Evolutionary conservation across 2,888 invertebrate genomes (phyloP).

Genomic region (Adelphocoris suturalis): DNA sequence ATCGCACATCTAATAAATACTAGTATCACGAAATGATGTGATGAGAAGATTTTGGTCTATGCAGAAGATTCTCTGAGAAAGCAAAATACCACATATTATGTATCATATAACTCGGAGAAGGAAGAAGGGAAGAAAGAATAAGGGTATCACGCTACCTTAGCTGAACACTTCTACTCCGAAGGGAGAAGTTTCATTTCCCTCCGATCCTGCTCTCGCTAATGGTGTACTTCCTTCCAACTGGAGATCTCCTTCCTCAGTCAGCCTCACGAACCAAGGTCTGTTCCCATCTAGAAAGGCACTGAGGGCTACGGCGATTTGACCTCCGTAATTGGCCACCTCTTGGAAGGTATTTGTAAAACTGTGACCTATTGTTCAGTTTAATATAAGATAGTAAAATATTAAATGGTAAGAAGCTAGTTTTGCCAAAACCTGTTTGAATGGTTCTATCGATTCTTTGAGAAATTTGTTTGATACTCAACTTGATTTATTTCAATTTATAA

Average conservation of each 20-base stretch:
- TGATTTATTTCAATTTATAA: no score
- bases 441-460: no score
- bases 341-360: no score
- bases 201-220: neutral
- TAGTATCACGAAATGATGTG: neutral
- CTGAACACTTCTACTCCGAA: neutral
- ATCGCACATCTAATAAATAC: neutral
- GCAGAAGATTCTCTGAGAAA: no score
- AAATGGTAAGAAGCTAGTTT: no score
- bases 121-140: no score
- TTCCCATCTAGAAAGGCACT: neutral
- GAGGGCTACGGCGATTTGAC: neutral
- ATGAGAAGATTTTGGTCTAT: neutral
- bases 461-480: no score
- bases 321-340: no score
- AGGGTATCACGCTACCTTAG: constrained; percentile 16
- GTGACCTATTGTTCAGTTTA: no score
- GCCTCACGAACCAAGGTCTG: neutral
- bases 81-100: neutral
- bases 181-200: neutral
- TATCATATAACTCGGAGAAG: neutral
- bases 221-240: constrained; percentile 18
- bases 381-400: no score
- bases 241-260: neutral
- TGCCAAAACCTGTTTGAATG: no score